phyloP scores from a whole-genome alignment of 2,113 vertebrate species.

The Microcebus murinus region DNA sequence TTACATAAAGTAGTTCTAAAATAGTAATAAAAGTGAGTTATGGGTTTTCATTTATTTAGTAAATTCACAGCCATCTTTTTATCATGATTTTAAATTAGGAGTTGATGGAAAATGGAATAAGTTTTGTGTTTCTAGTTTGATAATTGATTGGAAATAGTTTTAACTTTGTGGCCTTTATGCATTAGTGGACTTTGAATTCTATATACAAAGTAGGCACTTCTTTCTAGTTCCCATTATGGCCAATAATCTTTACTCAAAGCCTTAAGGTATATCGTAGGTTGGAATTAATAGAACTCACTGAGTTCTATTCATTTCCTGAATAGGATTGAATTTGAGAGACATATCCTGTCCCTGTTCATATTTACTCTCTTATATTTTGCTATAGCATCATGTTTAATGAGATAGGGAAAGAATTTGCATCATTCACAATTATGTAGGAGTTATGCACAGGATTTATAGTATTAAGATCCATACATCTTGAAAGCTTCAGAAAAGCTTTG shows the following conservation, averaged over 20 bases:
- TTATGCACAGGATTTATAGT: not conserved
- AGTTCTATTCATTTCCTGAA: not conserved
- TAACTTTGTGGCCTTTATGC: conserved; percentile 1
- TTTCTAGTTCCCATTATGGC: conserved; percentile 17
- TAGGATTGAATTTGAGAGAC: not conserved
- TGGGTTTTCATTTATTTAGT: not conserved
- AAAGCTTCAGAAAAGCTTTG: not conserved
- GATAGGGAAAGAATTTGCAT: not conserved
- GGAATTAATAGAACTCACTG: not conserved
- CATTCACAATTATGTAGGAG: not conserved
- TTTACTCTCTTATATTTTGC: not conserved
- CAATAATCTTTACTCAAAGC: conserved; percentile 13
- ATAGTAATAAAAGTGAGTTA: not conserved
- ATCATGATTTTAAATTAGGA: not conserved
- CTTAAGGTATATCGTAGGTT: not conserved
- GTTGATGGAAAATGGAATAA: not conserved
- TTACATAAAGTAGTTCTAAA: not conserved
- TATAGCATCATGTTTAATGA: not conserved
- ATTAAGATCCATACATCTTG: not conserved
- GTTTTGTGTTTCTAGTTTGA: conserved; percentile 40
- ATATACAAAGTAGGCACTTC: not conserved
- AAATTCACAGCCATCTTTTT: conserved; percentile 36
- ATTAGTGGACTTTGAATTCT: not conserved
- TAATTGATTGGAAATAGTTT: conserved; percentile 23
- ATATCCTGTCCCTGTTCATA: not conserved